A percentile compares a stretch with the other conserved stretches of the same genome.
Evolutionary conservation across 2,797 vertebrate genomes (phyloP).

Genomic region (Lithobates pipiens): DNA sequence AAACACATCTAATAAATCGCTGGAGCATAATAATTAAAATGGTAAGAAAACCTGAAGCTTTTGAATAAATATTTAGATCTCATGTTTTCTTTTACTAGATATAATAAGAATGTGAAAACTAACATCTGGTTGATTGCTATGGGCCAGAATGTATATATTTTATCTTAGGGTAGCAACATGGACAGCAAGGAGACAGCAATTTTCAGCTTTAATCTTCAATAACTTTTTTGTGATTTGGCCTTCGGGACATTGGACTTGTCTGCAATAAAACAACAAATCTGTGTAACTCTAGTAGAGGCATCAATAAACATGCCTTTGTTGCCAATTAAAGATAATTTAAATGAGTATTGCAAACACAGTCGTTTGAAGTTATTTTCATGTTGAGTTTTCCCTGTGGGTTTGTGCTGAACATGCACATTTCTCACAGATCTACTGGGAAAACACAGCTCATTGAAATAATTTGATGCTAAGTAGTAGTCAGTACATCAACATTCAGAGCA

Average conservation of each 20-base stretch:
- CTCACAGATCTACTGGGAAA: slow-evolving; percentile 38
- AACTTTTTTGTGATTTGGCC: slow-evolving; percentile 1
- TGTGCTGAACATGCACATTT: slow-evolving; percentile 49
- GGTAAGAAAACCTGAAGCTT: neutral
- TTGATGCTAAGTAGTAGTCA: slow-evolving; percentile 34
- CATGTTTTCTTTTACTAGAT: neutral
- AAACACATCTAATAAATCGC: neutral
- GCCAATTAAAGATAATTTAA: slow-evolving; percentile 48
- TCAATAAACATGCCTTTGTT: slow-evolving; percentile 20
- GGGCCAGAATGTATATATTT: neutral
- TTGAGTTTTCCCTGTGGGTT: slow-evolving; percentile 45
- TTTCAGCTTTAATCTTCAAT: neutral
- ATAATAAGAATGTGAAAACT: neutral
- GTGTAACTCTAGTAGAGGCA: neutral
- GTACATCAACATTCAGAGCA: slow-evolving; percentile 15
- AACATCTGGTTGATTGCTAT: neutral
- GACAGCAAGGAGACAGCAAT: neutral
- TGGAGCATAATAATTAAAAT: neutral
- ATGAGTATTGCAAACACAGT: slow-evolving; percentile 37
- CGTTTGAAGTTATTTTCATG: slow-evolving; percentile 52
- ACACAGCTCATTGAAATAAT: slow-evolving; percentile 40
- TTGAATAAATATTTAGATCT: neutral
- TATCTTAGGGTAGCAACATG: neutral
- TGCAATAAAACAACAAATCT: slow-evolving; percentile 2
- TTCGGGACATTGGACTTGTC: neutral